Base-by-base conservation (phyloP, 2,113 vertebrate genomes). In the Cynoglossus semilaevis region DNA sequence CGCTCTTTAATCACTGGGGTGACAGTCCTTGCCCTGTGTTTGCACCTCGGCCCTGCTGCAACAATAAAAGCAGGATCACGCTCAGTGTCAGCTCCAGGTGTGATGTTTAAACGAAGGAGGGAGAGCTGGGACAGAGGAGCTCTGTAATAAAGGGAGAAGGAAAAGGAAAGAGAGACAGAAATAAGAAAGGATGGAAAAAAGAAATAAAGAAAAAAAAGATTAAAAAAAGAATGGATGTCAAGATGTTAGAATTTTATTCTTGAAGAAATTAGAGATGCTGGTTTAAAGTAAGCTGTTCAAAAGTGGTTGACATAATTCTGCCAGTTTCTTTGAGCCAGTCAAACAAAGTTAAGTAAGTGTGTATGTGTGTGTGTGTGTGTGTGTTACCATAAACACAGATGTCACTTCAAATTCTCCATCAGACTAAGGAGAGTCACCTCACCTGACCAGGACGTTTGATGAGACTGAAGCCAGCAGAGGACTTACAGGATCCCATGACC, bases 21-120 rank as follows among this genome's bases (percentile, higher is more conserved):
- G 83, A 90, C 82, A 87, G 77, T 70, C 77, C 77, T 67, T 83
- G 82, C 81, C 77, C 85, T 72, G 72, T 77, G 67, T 80, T 79
- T 81, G 80, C 62, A 75, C 82, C 81, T 85, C 74, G 70, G 80
- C 74, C 67, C 80, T 42, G 9, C 65, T 76, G 70, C 80, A 85
- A 88, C 82, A 90, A 89, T 86, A 88, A 89, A 87, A 68, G 79
- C 81, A 72, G 80, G 87, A 87, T 90, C 88, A 90, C 58, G 63
- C 88, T 84, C 81, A 55, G 85, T 86, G 85, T 85, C 84, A 82
- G 79, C 82, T 74, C 69, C 79, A 72, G 74, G 77, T 69, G 51
- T 72, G 78, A 81, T 74, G 75, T 76, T 80, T 77, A 69, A 68
- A 76, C 70, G 77, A 76, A 69, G 58, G 76, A 81, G 53, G 7